Evolutionary conservation across 2,888 invertebrate species (phyloP), one percentile per base, ranked within the genome.

Genomic region (Campopleginae sp.): DNA sequence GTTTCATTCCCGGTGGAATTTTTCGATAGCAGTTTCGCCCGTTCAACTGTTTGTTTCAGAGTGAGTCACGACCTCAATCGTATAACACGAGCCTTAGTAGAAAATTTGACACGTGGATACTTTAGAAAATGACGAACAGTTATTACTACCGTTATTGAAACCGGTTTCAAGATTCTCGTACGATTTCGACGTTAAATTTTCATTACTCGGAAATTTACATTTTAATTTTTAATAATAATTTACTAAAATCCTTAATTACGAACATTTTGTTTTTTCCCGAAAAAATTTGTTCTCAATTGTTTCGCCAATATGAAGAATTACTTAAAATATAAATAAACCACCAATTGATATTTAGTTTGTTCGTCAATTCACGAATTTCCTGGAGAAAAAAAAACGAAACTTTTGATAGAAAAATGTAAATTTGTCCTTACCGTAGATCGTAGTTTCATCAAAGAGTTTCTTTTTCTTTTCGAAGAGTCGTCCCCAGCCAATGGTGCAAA

Each of bases 401-500:
- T 61, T 14, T 17, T 7, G 7, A 33, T 19, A 19, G 19, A 38
- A n/a, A 7, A 65, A n/a, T 27, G n/a, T 19, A 7, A 10, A 1
- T 4, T 23, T 27, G n/a, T 54, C 33, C 95, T 95, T 94, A 97
- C 97, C 97, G 89, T 97, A 97, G 93, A 97, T 96, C 74, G 96
- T 95, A 0, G 97, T 96, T 0, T 95, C 95, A 61, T 97, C 97
- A 88, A 96, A 96, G 77, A 96, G 93, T 89, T 96, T 96, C 88
- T 95, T 95, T 92, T 96, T 97, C 91, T 95, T 96, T 91, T 96
- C 95, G 86, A 97, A 96, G 51, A 97, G 90, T 88, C 96, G 95
- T 0, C 96, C 97, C 89, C 95, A 94, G 23, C 95, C 95, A n/a
- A 97, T 95, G 0, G 96, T 96, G 87, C 96, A 95, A n/a, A 95